Evolutionary conservation across 2,797 vertebrate species (phyloP), one percentile per base, ranked within the genome.

Genomic region (Borostomias antarcticus): DNA sequence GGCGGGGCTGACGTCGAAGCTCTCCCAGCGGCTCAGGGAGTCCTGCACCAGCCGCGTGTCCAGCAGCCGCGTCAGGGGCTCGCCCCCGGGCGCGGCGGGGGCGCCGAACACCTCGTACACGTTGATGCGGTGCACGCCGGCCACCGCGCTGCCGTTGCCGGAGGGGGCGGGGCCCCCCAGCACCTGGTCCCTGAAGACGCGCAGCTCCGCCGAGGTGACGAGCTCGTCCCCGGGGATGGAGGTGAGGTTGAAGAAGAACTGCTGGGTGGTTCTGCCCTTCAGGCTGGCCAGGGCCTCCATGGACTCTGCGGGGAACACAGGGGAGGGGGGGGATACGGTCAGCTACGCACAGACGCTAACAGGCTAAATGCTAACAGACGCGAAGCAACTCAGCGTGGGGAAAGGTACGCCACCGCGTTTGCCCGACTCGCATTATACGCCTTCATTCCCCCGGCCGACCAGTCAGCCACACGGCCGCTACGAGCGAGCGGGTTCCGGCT

Each of bases 201-300:
- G 94, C 26, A 99, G 94, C 89, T 99, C 97, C 28, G 97, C 96
- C 43, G 95, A 96, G 48, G 95, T 95, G 92, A 99, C 87, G 72
- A 94, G 93, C 86, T 99, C 98, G 84, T 95, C 95, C 0, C 82
- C 82, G 6, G 97, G 97, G 82, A 99, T 86, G 45, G 96, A 95
- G 70, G 94, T 95, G 84, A 99, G 93, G 88, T 98, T 98, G 90
- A 99, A 99, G 93, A 95, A 96, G 90, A 99, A 98, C 85, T 95
- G 94, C 59, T 97, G 95, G 56, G 93, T 89, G 29, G 95, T 96
- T 91, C 92, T 96, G 74, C 94, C 94, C 85, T 91, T 94, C 17
- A 89, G 87, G 80, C 95, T 95, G 64, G 94, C 94, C 79, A 98
- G 87, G 69, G 96, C 94, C 91, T 98, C 98, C 89, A 96, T 89